A percentile compares a stretch with the other conserved stretches of the same genome.
phyloP scores from a whole-genome alignment of 2,113 vertebrate genomes.

The Varanus komodoensis region DNA sequence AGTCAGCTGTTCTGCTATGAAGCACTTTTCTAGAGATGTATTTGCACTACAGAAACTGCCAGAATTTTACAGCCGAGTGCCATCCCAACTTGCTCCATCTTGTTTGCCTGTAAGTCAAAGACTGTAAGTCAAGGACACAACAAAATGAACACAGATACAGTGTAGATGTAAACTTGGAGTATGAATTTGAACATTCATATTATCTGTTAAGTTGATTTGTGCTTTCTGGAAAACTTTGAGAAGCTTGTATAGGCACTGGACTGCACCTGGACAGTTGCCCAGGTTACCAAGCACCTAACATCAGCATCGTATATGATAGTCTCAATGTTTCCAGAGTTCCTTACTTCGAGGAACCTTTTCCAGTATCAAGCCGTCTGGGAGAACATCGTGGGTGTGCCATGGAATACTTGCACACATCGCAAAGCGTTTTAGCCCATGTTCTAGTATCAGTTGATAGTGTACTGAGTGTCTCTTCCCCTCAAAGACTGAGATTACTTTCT shows the following conservation, averaged over 20 bases:
- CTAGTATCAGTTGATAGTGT: background rate
- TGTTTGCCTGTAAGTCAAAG: constrained; percentile 33
- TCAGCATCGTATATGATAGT: background rate
- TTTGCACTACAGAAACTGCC: background rate
- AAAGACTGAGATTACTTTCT: background rate
- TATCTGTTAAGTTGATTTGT: background rate
- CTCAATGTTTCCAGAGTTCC: background rate
- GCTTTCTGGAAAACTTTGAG: background rate
- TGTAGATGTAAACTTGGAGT: background rate
- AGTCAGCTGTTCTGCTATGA: constrained; percentile 47
- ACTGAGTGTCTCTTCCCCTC: background rate
- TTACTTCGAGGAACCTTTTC: background rate
- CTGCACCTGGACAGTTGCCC: background rate
- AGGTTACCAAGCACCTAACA: background rate
- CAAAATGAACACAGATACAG: background rate
- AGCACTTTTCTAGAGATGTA: constrained; percentile 34
- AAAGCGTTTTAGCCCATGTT: background rate
- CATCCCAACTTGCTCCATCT: constrained; percentile 29
- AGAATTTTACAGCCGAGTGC: constrained; percentile 18
- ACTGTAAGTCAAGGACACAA: background rate
- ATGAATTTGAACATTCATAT: background rate
- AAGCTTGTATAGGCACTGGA: background rate
- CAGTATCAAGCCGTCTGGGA: background rate
- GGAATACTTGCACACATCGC: background rate
- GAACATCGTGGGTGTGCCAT: background rate